Base-by-base conservation (phyloP, 2,888 invertebrate species). In the Patella depressa region DNA sequence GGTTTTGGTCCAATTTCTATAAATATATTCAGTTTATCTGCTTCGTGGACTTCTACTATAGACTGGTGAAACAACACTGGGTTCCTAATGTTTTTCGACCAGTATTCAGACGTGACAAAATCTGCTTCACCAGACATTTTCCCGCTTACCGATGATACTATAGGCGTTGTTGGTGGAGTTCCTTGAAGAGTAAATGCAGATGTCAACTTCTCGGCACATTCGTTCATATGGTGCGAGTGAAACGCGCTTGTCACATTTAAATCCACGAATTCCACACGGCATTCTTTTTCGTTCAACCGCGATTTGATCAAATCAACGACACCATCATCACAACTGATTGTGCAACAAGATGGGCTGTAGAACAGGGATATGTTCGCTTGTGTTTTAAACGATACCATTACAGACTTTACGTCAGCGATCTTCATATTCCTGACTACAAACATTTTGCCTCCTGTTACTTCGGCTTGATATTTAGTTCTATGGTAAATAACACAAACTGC, bases 1-100 rank as follows among this genome's bases (percentile, higher is more conserved):
- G 87, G 87, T 70, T 78, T 83, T 45, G 87, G 88, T 12, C 88
- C 88, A 34, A 89, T 85, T 77, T 89, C 89, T 11, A 89, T 57
- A 78, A 85, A 83, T 9, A 88, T 72, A 73, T 82, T 85, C n/a
- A 72, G 75, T 2, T 71, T 74, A 3, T 73, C 77, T 34, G 72
- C 70, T 0, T 77, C 55, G 2, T 76, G 73, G 9, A 83, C 75
- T 54, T 79, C 69, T 72, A 76, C 19, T 11, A 87, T 78, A 2
- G 83, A 84, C 57, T 85, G 78, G 57, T 78, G 76, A 71, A 89
- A 87, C 1, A 73, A 59, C 0, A 88, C 88, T n/a, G 86, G 85
- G 57, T 84, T 71, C 59, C 83, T 75, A 29, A 87, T 82, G 78
- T 88, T 89, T 34, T 79, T 70, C 17, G 79, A 79, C 88, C 88